phyloP scores from a whole-genome alignment of 2,113 vertebrate genomes.

The Xyrauchen texanus region DNA sequence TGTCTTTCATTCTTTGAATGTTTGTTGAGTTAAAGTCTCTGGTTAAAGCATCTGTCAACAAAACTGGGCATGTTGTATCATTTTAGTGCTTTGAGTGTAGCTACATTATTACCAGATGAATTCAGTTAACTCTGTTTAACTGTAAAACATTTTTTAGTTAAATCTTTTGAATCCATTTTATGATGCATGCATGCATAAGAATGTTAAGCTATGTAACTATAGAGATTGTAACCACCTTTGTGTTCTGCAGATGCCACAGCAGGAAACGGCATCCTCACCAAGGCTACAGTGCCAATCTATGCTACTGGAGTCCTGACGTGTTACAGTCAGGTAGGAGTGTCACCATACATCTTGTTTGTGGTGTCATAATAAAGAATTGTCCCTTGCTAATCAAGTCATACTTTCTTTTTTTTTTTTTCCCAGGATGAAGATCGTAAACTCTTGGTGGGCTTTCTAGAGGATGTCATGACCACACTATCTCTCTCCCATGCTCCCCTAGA shows the following conservation, averaged over 20 bases:
- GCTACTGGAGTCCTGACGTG: conserved; percentile 97
- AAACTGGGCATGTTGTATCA: conserved; percentile 15
- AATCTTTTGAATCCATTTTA: neutral
- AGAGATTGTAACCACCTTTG: neutral
- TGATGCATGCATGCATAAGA: neutral
- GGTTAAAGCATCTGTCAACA: conserved; percentile 58
- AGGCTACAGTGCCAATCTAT: conserved; percentile 98
- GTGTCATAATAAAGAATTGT: neutral
- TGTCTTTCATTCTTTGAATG: conserved; percentile 53
- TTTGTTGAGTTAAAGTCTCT: conserved; percentile 57
- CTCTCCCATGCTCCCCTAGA: conserved; percentile 93
- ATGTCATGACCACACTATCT: conserved; percentile 97
- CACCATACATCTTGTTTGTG: neutral
- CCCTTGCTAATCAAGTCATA: conserved; percentile 2
- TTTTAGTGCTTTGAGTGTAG: neutral
- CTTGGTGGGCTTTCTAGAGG: conserved; percentile 94
- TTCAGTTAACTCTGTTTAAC: neutral
- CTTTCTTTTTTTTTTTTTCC: conserved; percentile 30
- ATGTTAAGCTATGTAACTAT: too few species aligned
- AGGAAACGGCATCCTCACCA: conserved; percentile 94
- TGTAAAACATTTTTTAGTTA: neutral
- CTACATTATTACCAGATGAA: neutral
- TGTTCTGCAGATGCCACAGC: conserved; percentile 80
- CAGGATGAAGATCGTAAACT: conserved; percentile 98
- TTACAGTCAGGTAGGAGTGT: conserved; percentile 89